These are phyloP conservation scores for Heliornis fulica DNA, from an alignment of 2,113 vertebrate genomes.

Conservation along the genomic window DNA sequence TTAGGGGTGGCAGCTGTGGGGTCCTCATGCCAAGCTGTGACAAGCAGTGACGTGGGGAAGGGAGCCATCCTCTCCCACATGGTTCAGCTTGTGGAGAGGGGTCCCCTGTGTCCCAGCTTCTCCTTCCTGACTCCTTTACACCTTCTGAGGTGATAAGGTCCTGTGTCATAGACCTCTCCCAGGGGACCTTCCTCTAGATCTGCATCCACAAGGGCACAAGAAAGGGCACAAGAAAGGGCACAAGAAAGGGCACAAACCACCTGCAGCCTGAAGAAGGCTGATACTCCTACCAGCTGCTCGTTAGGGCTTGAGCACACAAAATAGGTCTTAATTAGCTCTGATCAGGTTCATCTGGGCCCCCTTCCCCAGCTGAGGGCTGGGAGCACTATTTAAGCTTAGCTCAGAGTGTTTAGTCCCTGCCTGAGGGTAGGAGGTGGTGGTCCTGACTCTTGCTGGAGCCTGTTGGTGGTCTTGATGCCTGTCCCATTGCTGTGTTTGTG, in stretches of 20 bases:
- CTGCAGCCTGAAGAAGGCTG: background rate
- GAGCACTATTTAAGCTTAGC: background rate
- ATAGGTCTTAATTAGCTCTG: background rate
- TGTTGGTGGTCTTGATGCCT: fast-evolving
- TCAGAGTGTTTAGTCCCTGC: fast-evolving
- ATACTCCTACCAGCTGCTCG: background rate
- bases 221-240: fast-evolving
- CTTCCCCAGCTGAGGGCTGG: background rate
- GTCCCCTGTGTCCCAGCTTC: background rate
- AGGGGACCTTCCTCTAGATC: background rate
- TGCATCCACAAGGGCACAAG: background rate
- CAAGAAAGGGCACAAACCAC: background rate
- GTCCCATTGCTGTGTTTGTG: fast-evolving
- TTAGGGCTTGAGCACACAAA: background rate
- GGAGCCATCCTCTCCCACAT: background rate
- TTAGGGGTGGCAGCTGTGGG: background rate
- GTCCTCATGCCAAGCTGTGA: background rate
- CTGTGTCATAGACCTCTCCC: background rate
- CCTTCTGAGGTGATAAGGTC: background rate
- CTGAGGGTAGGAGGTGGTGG: fast-evolving
- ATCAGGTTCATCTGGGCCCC: background rate
- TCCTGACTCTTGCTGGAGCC: background rate
- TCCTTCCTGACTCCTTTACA: background rate
- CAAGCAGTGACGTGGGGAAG: background rate
- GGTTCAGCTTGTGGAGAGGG: background rate